Evolutionary conservation across 2,888 invertebrate species (phyloP).

Genomic region (Stenodema calcarata): DNA sequence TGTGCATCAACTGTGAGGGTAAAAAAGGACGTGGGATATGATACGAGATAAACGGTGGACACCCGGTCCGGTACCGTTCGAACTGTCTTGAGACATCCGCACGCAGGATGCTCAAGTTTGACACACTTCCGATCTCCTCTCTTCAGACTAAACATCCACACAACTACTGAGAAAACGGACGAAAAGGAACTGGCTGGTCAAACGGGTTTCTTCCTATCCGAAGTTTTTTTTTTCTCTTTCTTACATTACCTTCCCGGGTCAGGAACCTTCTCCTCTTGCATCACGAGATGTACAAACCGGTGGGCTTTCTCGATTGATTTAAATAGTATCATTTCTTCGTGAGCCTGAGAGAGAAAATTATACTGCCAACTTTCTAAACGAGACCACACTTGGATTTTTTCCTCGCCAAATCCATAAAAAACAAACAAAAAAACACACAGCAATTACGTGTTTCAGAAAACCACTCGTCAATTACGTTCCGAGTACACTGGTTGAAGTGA

Average conservation of each 20-base stretch:
- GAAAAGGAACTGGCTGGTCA: not conserved
- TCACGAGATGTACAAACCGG: not conserved
- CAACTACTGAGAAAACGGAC: not conserved
- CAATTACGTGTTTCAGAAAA: too few species aligned
- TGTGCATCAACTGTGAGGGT: too few species aligned
- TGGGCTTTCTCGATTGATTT: not conserved
- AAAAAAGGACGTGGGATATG: too few species aligned
- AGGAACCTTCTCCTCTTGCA: slow-evolving; percentile 2
- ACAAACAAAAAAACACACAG: too few species aligned
- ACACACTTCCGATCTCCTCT: not conserved
- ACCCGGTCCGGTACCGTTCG: not conserved
- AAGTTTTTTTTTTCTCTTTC: not conserved
- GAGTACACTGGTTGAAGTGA: too few species aligned
- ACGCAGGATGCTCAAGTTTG: not conserved
- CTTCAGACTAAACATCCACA: not conserved
- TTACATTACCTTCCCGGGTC: not conserved
- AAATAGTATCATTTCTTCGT: not conserved
- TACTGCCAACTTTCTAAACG: not conserved
- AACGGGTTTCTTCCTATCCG: not conserved
- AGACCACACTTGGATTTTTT: not conserved
- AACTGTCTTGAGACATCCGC: not conserved
- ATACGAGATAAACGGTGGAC: not conserved
- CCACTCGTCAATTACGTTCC: too few species aligned
- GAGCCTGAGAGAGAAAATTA: not conserved
- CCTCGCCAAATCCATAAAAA: too few species aligned